These are phyloP conservation scores for Ptychodera flava DNA, from an alignment of 35 echinoderm and acorn worm species.

Conservation along the genomic window DNA sequence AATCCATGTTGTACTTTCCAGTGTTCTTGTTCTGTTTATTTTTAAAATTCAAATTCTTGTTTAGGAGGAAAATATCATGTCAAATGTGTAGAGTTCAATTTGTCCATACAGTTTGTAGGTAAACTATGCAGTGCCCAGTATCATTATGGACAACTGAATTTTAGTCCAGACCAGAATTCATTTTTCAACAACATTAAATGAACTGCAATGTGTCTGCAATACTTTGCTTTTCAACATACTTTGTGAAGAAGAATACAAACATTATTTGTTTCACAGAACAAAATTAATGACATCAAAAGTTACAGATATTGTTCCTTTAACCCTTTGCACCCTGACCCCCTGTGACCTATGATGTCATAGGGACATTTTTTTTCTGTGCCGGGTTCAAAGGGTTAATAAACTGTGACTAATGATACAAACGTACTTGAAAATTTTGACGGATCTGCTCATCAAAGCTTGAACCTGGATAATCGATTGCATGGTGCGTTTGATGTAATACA, in stretches of 20 bases:
- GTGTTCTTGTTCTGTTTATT: no score
- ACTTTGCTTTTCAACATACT: not conserved
- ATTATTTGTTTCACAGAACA: not conserved
- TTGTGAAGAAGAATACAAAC: not conserved
- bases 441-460: not conserved
- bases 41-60: no score
- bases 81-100: no score
- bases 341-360: no score
- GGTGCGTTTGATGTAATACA: not conserved
- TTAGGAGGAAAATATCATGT: no score
- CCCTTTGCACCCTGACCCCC: no score
- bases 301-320: no score
- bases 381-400: not conserved
- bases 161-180: no score
- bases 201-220: not conserved
- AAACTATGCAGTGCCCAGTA: slow-evolving; percentile 9
- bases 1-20: no score
- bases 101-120: no score
- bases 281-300: not conserved
- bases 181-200: no score
- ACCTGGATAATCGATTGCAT: not conserved
- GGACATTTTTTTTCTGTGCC: not conserved
- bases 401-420: not conserved
- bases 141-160: no score
- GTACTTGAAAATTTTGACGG: not conserved